Evolutionary conservation across 1,140 invertebrate species (phyloP), one percentile per base, ranked within the genome.

Genomic region (Hydropsyche tenuis): DNA sequence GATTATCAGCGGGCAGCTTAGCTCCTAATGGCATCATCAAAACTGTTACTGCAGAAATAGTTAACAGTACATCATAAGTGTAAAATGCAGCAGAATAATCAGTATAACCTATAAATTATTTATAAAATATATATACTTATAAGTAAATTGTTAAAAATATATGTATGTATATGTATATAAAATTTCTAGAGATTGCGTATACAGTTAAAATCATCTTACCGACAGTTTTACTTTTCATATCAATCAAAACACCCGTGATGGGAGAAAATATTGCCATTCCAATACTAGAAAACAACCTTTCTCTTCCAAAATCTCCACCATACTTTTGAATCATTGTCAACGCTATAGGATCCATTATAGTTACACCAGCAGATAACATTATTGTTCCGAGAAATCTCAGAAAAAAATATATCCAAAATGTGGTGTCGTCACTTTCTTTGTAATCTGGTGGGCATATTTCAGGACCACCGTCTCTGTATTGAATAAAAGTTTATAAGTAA

Each of bases 191-290:
- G n/a, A n/a, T n/a, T n/a, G n/a, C n/a, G n/a, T n/a, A n/a, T n/a
- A n/a, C n/a, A n/a, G n/a, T n/a, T n/a, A n/a, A n/a, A n/a, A n/a
- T n/a, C 6, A 60, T 82, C 81, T 78, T 78, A 87, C 86, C 85
- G 70, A 85, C 82, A 82, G 81, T 82, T 85, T 85, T 85, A 77
- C 87, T 88, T 74, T 85, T 86, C 80, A 87, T 86, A 85, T 94
- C 92, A 79, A 94, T 92, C 65, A 94, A 85, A 73, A 90, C 87
- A 73, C 93, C 93, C 5, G 91, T 92, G 37, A 94, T 88, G 63
- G 93, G 92, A 4, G 92, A 93, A 81, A 93, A 92, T 78, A 93
- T 88, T 22, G 91, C 92, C 88, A 92, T 91, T 51, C 92, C 93
- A 42, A 94, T 85, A 78, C 91, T 93, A 3, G 90, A 91, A 82